phyloP scores from a whole-genome alignment of 1,140 invertebrate species.

The Ostrea edulis region DNA sequence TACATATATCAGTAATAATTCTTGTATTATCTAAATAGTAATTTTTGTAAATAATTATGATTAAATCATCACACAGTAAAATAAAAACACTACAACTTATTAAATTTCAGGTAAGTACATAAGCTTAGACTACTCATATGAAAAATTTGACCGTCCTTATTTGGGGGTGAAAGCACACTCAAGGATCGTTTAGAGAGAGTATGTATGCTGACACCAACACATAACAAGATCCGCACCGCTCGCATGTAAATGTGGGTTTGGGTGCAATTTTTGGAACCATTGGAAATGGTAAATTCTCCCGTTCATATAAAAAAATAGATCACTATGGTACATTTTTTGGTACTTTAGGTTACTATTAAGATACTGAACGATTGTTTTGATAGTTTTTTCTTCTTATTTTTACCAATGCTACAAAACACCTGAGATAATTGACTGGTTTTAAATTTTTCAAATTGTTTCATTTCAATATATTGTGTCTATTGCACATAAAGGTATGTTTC shows the following conservation, averaged over 20 bases:
- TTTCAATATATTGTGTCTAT: too few species aligned
- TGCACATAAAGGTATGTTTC: too few species aligned
- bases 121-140: too few species aligned
- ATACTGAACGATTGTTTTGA: too few species aligned
- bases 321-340: too few species aligned
- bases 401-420: too few species aligned
- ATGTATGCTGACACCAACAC: conserved; percentile 44
- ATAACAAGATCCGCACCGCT: conserved; percentile 36
- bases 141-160: conserved; percentile 9
- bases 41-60: background rate
- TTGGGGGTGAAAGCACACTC: conserved; percentile 41
- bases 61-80: background rate
- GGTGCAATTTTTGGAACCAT: conserved; percentile 47
- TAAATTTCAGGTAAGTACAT: background rate
- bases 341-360: too few species aligned
- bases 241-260: conserved; percentile 43
- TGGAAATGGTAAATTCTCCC: background rate
- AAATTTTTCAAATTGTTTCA: too few species aligned
- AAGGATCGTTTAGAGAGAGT: conserved; percentile 47
- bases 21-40: background rate
- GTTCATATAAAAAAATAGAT: background rate
- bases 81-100: background rate
- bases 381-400: too few species aligned
- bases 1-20: background rate
- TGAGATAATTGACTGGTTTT: too few species aligned